Conservation (phyloP, 2,797 vertebrate species). For the Steatocranus sp. region DNA sequence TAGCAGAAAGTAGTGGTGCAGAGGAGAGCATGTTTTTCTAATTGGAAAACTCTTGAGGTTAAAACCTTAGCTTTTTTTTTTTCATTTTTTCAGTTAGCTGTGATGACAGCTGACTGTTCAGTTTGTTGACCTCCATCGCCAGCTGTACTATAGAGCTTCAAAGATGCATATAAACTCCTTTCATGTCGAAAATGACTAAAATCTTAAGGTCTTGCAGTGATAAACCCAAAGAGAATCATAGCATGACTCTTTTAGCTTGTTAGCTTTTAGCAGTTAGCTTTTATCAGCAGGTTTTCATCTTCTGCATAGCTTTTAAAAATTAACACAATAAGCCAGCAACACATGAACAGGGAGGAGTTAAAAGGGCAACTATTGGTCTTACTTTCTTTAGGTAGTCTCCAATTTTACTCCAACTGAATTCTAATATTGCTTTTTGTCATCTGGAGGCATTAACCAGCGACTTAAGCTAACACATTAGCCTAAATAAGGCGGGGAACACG, state of each 20-base stretch:
- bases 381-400: not conserved
- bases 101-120: not conserved
- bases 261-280: not conserved
- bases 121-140: not conserved
- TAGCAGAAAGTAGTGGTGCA: not conserved
- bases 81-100: not conserved
- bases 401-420: not conserved
- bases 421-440: not conserved
- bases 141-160: not conserved
- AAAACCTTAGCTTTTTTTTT: not conserved
- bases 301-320: not conserved
- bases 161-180: not conserved
- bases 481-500: not conserved
- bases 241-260: not conserved
- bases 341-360: not conserved
- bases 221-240: not conserved
- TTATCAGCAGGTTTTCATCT: not conserved
- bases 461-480: not conserved
- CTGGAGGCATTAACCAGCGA: not conserved
- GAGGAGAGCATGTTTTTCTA: constrained; percentile 2
- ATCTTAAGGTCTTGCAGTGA: not conserved
- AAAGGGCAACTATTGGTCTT: not conserved
- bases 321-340: not conserved
- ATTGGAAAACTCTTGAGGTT: constrained; percentile 11
- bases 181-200: not conserved